Percentiles rank a stretch among this genome's conserved stretches.
Conservation (phyloP, 2,113 vertebrate species). For the Epinephelus lanceolatus region DNA sequence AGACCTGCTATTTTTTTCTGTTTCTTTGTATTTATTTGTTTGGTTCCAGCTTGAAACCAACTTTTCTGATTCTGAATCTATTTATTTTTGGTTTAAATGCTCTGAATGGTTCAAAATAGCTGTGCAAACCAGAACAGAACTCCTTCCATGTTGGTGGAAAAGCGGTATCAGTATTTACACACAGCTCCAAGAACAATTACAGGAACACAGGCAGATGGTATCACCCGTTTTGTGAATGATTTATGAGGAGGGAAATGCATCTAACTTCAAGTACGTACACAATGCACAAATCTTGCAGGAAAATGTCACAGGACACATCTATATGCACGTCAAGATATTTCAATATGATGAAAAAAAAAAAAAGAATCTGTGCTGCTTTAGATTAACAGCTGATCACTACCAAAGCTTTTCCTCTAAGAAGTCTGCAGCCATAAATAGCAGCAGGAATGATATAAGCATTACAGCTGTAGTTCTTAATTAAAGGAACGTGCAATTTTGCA, state of each 20-base stretch:
- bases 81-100: too few species aligned
- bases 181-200: neutral
- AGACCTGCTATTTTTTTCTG: too few species aligned
- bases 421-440: neutral
- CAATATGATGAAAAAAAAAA: neutral
- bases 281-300: neutral
- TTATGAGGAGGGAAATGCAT: neutral
- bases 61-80: too few species aligned
- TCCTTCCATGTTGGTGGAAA: too few species aligned
- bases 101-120: too few species aligned
- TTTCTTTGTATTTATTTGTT: too few species aligned
- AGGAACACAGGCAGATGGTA: neutral
- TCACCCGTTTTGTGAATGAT: neutral
- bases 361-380: neutral
- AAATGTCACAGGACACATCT: neutral
- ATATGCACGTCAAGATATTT: neutral
- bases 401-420: neutral
- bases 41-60: too few species aligned
- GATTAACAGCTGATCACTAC: neutral
- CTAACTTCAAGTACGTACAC: neutral
- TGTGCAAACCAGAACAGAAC: too few species aligned
- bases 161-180: neutral
- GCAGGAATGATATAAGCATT: neutral
- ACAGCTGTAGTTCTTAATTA: neutral
- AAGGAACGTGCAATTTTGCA: neutral